Base-by-base conservation (phyloP, 2,113 vertebrate genomes). In the Indicator indicator region DNA sequence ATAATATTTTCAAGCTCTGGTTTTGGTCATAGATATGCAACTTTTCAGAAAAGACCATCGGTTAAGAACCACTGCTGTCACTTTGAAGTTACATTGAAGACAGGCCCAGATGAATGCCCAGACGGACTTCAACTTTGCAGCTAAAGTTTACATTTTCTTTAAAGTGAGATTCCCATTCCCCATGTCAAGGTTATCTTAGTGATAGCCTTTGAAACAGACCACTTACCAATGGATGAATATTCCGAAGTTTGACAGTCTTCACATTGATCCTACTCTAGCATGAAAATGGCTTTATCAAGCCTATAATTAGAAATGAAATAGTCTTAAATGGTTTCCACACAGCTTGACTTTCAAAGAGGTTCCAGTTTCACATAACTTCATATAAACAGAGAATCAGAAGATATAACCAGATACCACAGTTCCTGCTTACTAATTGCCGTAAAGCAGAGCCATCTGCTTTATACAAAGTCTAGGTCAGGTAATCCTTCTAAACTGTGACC, bases 271-370 rank as follows among this genome's bases (percentile, higher is more conserved):
- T 82, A 44, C 93, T 86, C 79, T 96, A 97, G 89, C 93, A 96
- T 96, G 96, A 97, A 97, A 98, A 96, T 73, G 88, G 81, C 94
- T 97, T 90, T 97, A 93, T 96, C 93, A 95, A 94, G 96, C 91
- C 97, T 97, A 59, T 98, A 97, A 97, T 98, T 98, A 97, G 96
- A 97, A 97, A 96, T 96, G 96, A 98, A 97, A 97, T 97, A 96
- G 94, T 96, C 95, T 97, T 91, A 98, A 97, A 97, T 96, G 89
- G 89, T 94, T 97, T 98, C 97, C 95, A 95, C 96, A 87, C 33
- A 78, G 90, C 86, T 93, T 97, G 94, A 62, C 84, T 98, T 98
- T 97, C 96, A 97, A 97, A 97, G 97, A 93, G 88, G 92, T 96
- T 98, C 95, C 95, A 95, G 96, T 98, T 97, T 96, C 96, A 93